Percentiles rank a stretch among this genome's conserved stretches.
Conservation (phyloP, 2,888 invertebrate genomes). For the Tenthredo notha region DNA sequence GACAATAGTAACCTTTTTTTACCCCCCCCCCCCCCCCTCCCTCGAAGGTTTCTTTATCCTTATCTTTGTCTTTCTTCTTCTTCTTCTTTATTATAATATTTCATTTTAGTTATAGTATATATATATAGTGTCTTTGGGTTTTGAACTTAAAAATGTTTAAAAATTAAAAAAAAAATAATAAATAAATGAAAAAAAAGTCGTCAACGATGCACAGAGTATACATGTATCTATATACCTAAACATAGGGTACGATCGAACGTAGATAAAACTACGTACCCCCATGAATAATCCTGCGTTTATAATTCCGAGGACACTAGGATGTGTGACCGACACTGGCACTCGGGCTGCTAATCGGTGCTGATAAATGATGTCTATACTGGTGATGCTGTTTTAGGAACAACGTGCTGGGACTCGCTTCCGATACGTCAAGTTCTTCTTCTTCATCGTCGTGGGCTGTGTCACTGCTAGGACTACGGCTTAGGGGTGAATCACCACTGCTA, state of each 20-base stretch:
- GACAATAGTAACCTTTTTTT: neutral
- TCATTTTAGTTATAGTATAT: neutral
- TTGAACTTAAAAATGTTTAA: neutral
- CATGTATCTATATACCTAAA: too few species aligned
- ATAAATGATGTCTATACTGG: conserved; percentile 16
- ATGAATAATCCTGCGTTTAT: conserved; percentile 1
- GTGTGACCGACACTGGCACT: conserved; percentile 61
- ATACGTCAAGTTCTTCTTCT: conserved; percentile 80
- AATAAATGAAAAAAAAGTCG: neutral
- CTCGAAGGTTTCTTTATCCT: neutral
- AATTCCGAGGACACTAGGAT: conserved; percentile 66
- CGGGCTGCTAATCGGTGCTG: conserved; percentile 2
- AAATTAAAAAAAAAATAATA: neutral
- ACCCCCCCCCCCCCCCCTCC: too few species aligned
- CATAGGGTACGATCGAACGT: neutral
- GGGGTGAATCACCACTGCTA: conserved; percentile 79
- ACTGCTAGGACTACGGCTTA: conserved; percentile 78
- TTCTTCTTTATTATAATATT: neutral
- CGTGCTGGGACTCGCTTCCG: conserved; percentile 76
- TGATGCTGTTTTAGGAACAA: conserved; percentile 78
- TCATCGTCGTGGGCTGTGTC: conserved; percentile 80
- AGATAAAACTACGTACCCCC: conserved; percentile 65
- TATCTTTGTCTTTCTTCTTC: neutral
- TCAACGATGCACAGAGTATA: neutral
- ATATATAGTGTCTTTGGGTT: conserved; percentile 13